These are phyloP conservation scores for Diachasmimorpha longicaudata DNA, from an alignment of 1,140 invertebrate species.

Conservation along the genomic window DNA sequence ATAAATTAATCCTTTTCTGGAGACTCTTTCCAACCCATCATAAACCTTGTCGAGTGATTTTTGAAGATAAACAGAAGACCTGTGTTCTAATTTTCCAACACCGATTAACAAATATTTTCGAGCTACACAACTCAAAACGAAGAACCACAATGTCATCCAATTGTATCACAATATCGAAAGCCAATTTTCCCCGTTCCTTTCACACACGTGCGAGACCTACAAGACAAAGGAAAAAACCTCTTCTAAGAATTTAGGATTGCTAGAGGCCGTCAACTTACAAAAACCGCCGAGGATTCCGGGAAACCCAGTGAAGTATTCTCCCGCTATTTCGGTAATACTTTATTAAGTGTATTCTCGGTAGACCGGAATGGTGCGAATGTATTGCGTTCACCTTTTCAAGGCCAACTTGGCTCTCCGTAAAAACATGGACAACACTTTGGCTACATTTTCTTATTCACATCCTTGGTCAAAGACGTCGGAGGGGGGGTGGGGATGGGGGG, in stretches of 20 bases:
- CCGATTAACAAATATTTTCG: too few species aligned
- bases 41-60: too few species aligned
- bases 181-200: constrained; percentile 27
- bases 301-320: not conserved
- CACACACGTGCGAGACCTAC: constrained; percentile 9
- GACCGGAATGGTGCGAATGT: constrained; percentile 24
- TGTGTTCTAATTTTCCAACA: too few species aligned
- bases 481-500: too few species aligned
- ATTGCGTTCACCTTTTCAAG: constrained; percentile 19
- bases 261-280: not conserved
- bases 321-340: constrained; percentile 43
- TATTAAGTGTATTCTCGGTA: constrained; percentile 28
- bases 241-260: not conserved
- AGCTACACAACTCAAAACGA: too few species aligned
- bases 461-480: too few species aligned
- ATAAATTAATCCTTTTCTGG: too few species aligned
- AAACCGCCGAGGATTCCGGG: not conserved
- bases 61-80: too few species aligned
- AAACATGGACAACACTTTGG: not conserved
- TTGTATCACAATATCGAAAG: constrained; percentile 37
- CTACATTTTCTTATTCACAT: constrained; percentile 7
- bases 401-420: not conserved
- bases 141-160: too few species aligned
- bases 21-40: too few species aligned
- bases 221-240: not conserved